phyloP scores from a whole-genome alignment of 2,888 invertebrate species.

The Lithophane leautieri region DNA sequence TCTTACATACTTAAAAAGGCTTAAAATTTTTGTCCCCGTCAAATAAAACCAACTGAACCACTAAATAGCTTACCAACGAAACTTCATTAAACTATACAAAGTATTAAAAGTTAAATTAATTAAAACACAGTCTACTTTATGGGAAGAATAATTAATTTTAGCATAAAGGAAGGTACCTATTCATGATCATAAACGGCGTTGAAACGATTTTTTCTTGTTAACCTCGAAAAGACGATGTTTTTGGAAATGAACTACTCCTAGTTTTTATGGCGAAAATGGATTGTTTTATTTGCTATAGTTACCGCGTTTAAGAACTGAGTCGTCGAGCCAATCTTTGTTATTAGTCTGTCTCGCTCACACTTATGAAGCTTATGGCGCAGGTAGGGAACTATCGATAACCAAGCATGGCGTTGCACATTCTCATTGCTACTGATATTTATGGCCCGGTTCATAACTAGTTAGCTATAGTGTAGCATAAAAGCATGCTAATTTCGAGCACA shows the following conservation, averaged over 20 bases:
- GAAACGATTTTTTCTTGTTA: slow-evolving; percentile 15
- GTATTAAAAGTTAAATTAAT: slow-evolving; percentile 69
- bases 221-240: background rate
- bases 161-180: slow-evolving; percentile 47
- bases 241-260: slow-evolving; percentile 22
- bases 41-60: slow-evolving; percentile 43
- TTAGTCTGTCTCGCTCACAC: no score
- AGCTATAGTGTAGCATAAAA: no score
- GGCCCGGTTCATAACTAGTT: no score
- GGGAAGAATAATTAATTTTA: slow-evolving; percentile 63
- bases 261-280: background rate
- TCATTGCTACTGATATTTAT: no score
- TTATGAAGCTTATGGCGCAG: no score
- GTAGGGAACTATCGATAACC: no score
- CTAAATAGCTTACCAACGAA: slow-evolving; percentile 61
- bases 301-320: no score
- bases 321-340: no score
- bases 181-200: slow-evolving; percentile 29
- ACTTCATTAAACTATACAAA: slow-evolving; percentile 67
- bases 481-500: no score
- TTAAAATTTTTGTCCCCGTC: slow-evolving; percentile 13
- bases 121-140: slow-evolving; percentile 60
- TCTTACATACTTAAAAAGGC: background rate
- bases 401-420: no score
- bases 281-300: background rate